phyloP scores from a whole-genome alignment of 2,113 vertebrate genomes.

The Thunnus thynnus region DNA sequence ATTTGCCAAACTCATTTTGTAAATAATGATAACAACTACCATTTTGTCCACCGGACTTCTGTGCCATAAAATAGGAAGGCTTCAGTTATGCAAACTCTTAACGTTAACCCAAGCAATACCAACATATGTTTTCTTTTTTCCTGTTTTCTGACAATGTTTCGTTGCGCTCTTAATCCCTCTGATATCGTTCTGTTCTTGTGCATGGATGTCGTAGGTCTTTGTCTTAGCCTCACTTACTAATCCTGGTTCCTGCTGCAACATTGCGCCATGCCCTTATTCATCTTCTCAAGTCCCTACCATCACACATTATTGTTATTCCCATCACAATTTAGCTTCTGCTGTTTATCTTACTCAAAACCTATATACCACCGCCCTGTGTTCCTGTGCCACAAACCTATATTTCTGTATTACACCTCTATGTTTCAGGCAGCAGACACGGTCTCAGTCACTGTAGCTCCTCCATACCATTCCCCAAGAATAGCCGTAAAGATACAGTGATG shows the following conservation, averaged over 20 bases:
- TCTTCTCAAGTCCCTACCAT: slow-evolving; percentile 23
- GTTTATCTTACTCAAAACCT: background rate
- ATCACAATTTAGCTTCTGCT: slow-evolving; percentile 5
- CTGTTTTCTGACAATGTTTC: slow-evolving; percentile 35
- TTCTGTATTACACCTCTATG: background rate
- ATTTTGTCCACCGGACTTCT: slow-evolving; percentile 91
- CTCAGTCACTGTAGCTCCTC: slow-evolving; percentile 14
- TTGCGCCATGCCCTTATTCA: background rate
- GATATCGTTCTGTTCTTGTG: slow-evolving; percentile 34
- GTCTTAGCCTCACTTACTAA: slow-evolving; percentile 43
- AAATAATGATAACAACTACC: slow-evolving; percentile 89
- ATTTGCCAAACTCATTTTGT: slow-evolving; percentile 91
- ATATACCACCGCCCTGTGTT: background rate
- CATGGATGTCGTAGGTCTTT: slow-evolving; percentile 41
- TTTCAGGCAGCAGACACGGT: slow-evolving; percentile 40
- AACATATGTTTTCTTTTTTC: slow-evolving; percentile 61
- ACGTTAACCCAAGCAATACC: slow-evolving; percentile 85
- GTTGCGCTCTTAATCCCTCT: slow-evolving; percentile 9
- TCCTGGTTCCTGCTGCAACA: slow-evolving; percentile 31
- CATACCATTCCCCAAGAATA: background rate
- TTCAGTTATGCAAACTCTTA: slow-evolving; percentile 85
- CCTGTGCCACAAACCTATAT: background rate
- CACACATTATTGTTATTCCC: background rate
- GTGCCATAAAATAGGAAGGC: slow-evolving; percentile 96
- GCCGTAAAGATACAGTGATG: slow-evolving; percentile 28